A percentile compares a stretch with the other conserved stretches of the same genome.
Evolutionary conservation across 2,797 vertebrate genomes (phyloP).

Genomic region (Gobio occitaniae): DNA sequence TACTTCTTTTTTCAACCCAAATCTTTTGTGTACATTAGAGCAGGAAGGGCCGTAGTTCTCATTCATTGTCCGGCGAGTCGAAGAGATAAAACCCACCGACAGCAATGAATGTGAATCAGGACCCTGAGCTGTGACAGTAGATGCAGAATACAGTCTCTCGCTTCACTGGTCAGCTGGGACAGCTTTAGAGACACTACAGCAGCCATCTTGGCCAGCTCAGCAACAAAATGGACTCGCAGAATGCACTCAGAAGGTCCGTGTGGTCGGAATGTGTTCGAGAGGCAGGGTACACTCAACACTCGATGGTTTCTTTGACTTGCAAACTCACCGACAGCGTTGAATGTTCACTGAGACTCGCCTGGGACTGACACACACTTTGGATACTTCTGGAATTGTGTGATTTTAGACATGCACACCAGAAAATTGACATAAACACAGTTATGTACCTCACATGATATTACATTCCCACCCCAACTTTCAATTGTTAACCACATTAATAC

Average conservation of each 20-base stretch:
- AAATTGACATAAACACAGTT: neutral
- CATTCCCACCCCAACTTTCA: neutral
- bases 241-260: slow-evolving; percentile 25
- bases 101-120: slow-evolving; percentile 99
- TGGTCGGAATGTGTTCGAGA: slow-evolving; percentile 61
- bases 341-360: slow-evolving; percentile 87
- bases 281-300: slow-evolving; percentile 96
- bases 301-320: slow-evolving; percentile 91
- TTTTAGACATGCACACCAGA: neutral
- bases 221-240: slow-evolving; percentile 35
- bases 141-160: slow-evolving; percentile 38
- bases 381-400: neutral
- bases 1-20: slow-evolving; percentile 16
- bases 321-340: slow-evolving; percentile 99
- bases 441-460: neutral
- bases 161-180: slow-evolving; percentile 49
- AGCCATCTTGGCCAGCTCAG: slow-evolving; percentile 48
- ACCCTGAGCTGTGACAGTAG: slow-evolving; percentile 64
- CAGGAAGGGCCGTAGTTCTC: slow-evolving; percentile 82
- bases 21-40: neutral
- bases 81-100: slow-evolving; percentile 94
- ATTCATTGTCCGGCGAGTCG: slow-evolving; percentile 96
- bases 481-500: neutral
- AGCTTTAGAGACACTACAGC: slow-evolving; percentile 34
- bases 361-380: slow-evolving; percentile 64